These are phyloP conservation scores for Anguilla megastoma DNA, from an alignment of 2,797 vertebrate genomes.

Conservation along the genomic window DNA sequence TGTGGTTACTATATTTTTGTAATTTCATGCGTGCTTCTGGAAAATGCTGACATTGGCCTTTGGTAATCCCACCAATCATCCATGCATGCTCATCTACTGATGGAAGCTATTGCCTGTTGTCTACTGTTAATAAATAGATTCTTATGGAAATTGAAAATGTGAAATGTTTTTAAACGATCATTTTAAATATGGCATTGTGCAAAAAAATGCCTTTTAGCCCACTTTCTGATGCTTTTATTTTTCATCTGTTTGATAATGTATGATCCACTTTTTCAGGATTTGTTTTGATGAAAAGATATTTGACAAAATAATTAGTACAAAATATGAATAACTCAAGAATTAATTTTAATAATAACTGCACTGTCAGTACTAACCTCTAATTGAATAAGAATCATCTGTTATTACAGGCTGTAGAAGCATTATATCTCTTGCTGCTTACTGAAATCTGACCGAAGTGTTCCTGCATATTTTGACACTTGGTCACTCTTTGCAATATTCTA, in stretches of 20 bases:
- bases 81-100: neutral
- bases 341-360: neutral
- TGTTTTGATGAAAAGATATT: neutral
- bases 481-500: neutral
- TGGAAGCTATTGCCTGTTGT: neutral
- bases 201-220: neutral
- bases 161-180: neutral
- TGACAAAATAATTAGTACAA: neutral
- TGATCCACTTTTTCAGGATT: neutral
- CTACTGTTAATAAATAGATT: neutral
- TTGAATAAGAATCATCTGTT: neutral
- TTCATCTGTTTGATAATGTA: conserved; percentile 17
- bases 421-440: neutral
- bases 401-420: no score
- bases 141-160: conserved; percentile 9
- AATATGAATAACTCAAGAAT: neutral
- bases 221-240: neutral
- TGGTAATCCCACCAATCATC: neutral
- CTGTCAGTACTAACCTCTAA: neutral
- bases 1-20: conserved; percentile 61
- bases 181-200: neutral
- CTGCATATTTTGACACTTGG: conserved; percentile 6
- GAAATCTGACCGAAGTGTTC: neutral
- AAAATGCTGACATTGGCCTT: conserved; percentile 39
- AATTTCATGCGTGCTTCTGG: conserved; percentile 56